Evolutionary conservation across 2,797 vertebrate genomes (phyloP), one percentile per base, ranked within the genome.

Genomic region (Rousettus madagascariensis): DNA sequence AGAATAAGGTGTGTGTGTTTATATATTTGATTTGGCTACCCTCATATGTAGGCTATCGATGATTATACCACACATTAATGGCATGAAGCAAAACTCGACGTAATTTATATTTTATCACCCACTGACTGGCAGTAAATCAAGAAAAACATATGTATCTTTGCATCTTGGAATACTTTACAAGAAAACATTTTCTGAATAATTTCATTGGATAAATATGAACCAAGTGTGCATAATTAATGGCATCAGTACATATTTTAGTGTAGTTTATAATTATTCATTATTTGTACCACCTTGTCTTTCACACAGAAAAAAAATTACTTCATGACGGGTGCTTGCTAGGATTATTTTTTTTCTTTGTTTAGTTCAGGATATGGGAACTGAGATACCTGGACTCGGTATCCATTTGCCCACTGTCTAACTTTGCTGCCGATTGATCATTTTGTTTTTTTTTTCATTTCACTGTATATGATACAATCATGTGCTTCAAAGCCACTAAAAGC

Each of bases 141-240:
- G 3, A 90, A 83, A 85, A 86, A 80, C 4, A 92, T 13, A 53
- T 19, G 24, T 9, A 51, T 86, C 66, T 90, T 77, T 61, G 16
- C 17, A 20, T 74, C 43, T 57, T 85, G 11, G 9, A 66, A 83
- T 0, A 89, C 24, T 63, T 86, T 57, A 61, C 19, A 63, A 71
- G 83, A 86, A 95, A 80, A 91, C 51, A 83, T 68, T 90, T 95
- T 80, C 41, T 89, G 9, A 19, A 30, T 41, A 46, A 41, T 59
- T 66, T 69, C 53, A 61, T 28, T 75, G 33, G 26, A 38, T 82
- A 49, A 63, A 55, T 69, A 83, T 20, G 30, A 30, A 61, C 9
- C 41, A 24, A 66, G 22, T 36, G 0, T 71, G 2, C 63, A 55
- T 38, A 15, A 87, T 38, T 83, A 84, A n/a, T 57, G 4, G 17